A percentile compares a stretch with the other conserved stretches of the same genome.
Evolutionary conservation across 2,113 vertebrate genomes (phyloP).

Genomic region (Mormyrus iriodes): DNA sequence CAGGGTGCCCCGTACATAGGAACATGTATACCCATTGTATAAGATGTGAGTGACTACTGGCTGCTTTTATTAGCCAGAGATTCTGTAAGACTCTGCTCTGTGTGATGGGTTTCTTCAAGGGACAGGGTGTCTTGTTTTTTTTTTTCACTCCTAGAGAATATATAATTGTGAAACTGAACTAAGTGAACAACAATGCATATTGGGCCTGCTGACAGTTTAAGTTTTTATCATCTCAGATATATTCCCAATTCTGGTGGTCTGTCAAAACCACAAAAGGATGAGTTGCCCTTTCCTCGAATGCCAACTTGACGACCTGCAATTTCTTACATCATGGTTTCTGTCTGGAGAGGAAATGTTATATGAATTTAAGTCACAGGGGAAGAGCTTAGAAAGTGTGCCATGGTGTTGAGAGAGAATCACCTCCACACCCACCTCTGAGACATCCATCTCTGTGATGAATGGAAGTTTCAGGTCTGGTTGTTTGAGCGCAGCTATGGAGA

Average conservation of each 20-base stretch:
- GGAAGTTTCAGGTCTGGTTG: background rate
- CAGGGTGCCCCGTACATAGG: background rate
- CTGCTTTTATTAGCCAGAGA: background rate
- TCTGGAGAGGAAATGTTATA: background rate
- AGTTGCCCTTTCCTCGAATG: background rate
- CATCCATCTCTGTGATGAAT: background rate
- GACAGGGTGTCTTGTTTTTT: background rate
- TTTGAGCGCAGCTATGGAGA: background rate
- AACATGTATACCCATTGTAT: background rate
- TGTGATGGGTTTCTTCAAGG: background rate
- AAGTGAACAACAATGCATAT: background rate
- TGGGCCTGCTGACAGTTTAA: background rate
- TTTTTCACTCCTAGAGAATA: background rate
- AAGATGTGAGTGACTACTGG: background rate
- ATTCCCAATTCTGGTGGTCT: background rate
- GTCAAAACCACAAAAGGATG: background rate
- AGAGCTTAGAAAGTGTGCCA: background rate
- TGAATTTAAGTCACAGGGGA: background rate
- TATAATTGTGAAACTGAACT: background rate
- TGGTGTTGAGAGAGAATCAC: background rate
- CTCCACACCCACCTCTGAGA: background rate
- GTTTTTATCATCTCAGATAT: background rate
- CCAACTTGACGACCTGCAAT: background rate
- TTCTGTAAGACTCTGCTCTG: background rate
- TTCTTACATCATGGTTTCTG: background rate